Conservation (phyloP, 2,113 vertebrate species). For the Nibea coibor region DNA sequence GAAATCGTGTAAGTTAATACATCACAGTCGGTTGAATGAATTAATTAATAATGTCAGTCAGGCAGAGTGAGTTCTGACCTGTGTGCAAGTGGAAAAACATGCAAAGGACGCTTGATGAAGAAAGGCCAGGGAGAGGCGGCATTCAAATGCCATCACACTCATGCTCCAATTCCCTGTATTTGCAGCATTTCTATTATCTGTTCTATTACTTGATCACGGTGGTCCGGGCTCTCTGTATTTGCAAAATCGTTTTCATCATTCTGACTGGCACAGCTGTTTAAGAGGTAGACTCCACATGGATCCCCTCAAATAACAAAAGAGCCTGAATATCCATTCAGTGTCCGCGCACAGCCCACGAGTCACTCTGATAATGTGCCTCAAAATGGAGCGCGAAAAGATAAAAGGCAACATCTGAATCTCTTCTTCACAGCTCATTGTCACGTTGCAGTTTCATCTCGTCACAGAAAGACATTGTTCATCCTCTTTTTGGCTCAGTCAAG, state of each 20-base stretch:
- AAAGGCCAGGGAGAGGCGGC: background rate
- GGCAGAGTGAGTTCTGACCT: background rate
- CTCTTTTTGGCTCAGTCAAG: background rate
- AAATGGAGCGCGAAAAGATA: background rate
- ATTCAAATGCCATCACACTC: conserved; percentile 1
- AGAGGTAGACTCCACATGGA: background rate
- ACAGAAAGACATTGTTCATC: background rate
- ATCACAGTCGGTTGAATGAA: background rate
- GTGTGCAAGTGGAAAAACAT: background rate
- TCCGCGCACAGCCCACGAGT: background rate
- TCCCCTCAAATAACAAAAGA: background rate
- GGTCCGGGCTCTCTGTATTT: background rate
- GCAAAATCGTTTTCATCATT: background rate
- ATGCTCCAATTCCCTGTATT: background rate
- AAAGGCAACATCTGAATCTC: background rate
- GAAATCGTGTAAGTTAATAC: background rate
- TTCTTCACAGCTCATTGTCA: background rate
- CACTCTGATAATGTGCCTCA: background rate
- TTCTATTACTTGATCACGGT: background rate
- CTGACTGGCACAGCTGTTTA: background rate
- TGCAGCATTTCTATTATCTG: background rate
- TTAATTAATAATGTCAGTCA: background rate
- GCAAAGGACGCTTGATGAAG: too few relatives aligned
- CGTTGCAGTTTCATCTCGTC: background rate
- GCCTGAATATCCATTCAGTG: background rate